Base-by-base conservation (phyloP, 2,113 vertebrate species). In the Crotalus helleri region DNA sequence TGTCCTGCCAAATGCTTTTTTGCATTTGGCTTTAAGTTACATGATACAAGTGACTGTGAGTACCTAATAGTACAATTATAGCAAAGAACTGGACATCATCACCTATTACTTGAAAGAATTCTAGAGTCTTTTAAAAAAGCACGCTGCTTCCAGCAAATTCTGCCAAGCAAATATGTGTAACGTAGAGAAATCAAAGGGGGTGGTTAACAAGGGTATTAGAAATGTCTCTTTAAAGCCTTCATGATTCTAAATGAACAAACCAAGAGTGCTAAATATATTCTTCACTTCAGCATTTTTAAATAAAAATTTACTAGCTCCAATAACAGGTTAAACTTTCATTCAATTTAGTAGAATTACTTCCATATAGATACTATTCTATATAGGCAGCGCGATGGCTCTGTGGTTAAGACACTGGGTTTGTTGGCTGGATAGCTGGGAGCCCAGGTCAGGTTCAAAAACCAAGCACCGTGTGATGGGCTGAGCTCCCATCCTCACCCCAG, bases 1-100 rank as follows among this genome's bases (percentile, higher is more conserved):
- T 95, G 1, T 44, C 92, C 95, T 49, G 95, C 93, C 92, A 96
- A 94, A 94, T 46, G 89, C 87, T 59, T 61, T 85, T 85, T 39
- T 92, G 29, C 90, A 74, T 74, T 53, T 94, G 23, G 29, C 92
- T 64, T 95, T 94, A 94, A 94, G 94, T 93, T 87, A 94, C 24
- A 5, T 87, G 94, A 92, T 57, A 93, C 33, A 91, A 24, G 85
- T 91, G 93, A 74, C 58, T 93, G 95, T n/a, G 94, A 89, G 55
- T 92, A 59, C 49, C 88, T 85, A 85, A 92, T 61, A 81, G 24
- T 94, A 26, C 93, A 95, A 90, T 9, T 33, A 92, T 61, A n/a
- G 94, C 93, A 94, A 95, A 85, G 93, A 93, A 90, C 64, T 91
- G 85, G 88, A 92, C 64, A 74, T 74, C 88, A 64, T 93, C 88